phyloP scores from a whole-genome alignment of 2,797 vertebrate genomes.

The Semotilus atromaculatus region DNA sequence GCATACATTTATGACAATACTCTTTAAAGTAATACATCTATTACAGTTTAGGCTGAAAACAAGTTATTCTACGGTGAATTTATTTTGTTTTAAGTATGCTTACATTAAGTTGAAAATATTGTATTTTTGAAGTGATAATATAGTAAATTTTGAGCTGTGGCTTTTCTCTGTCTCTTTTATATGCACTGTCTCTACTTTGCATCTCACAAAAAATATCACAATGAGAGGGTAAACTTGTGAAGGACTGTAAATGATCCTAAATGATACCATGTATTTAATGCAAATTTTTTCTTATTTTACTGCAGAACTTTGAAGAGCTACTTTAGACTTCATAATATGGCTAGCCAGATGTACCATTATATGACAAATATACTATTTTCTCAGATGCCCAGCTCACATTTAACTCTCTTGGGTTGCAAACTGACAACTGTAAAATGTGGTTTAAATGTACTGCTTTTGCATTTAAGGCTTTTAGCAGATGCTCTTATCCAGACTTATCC shows the following conservation, averaged over 20 bases:
- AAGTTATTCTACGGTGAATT: neutral
- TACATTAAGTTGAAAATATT: neutral
- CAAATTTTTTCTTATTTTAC: neutral
- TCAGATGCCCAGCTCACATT: constrained; percentile 13
- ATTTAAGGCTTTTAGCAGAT: constrained; percentile 7
- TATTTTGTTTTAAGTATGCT: neutral
- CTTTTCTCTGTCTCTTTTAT: neutral
- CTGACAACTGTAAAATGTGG: constrained; percentile 1
- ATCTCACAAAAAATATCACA: neutral
- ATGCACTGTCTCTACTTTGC: neutral
- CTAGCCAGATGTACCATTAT: neutral
- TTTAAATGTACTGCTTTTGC: constrained; percentile 9
- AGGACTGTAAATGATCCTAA: neutral
- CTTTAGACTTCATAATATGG: neutral
- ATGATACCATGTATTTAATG: neutral
- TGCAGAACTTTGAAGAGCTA: neutral
- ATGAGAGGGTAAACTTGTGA: neutral
- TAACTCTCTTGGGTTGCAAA: constrained; percentile 12
- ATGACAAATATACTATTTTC: neutral
- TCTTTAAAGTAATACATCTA: neutral
- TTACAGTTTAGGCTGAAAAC: neutral
- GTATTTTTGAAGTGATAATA: neutral
- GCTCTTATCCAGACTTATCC: neutral
- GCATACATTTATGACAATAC: neutral
- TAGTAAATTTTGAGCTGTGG: neutral